Conservation (phyloP, 2,113 vertebrate species). For the Saiga tatarica region DNA sequence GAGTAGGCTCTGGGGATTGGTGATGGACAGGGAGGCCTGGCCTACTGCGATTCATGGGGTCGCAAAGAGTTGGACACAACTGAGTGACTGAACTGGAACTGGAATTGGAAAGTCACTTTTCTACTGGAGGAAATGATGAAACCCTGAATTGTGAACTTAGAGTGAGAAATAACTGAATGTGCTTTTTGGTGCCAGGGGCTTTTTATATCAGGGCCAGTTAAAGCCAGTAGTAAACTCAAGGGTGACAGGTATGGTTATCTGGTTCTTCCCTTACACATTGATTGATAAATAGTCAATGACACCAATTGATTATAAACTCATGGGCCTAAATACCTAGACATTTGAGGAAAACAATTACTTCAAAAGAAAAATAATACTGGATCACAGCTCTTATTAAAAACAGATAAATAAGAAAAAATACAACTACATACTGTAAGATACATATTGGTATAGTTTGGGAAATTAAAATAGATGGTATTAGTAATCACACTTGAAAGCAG, state of each 20-base stretch:
- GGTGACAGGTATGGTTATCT: not conserved
- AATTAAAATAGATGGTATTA: not conserved
- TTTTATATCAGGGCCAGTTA: not conserved
- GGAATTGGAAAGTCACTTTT: not conserved
- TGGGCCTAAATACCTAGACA: not conserved
- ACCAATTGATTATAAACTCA: not conserved
- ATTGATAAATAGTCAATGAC: not conserved
- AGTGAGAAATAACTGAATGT: not conserved
- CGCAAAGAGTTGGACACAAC: rapidly evolving
- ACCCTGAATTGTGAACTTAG: not conserved
- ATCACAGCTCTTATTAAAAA: not conserved
- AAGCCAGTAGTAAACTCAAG: not conserved
- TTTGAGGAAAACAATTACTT: not conserved
- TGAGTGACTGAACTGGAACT: too few relatives aligned
- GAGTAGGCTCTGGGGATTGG: too few relatives aligned
- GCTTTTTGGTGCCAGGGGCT: too few relatives aligned
- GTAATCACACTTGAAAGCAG: not conserved
- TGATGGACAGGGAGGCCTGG: too few relatives aligned
- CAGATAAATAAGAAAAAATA: not conserved
- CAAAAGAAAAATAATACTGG: not conserved
- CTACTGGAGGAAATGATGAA: not conserved
- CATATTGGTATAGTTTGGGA: not conserved
- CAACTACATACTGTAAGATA: not conserved
- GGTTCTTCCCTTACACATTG: not conserved
- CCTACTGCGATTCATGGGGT: too few relatives aligned